Base-by-base conservation (phyloP, 1,140 invertebrate genomes). In the Pseudomyrmex dendroicus region DNA sequence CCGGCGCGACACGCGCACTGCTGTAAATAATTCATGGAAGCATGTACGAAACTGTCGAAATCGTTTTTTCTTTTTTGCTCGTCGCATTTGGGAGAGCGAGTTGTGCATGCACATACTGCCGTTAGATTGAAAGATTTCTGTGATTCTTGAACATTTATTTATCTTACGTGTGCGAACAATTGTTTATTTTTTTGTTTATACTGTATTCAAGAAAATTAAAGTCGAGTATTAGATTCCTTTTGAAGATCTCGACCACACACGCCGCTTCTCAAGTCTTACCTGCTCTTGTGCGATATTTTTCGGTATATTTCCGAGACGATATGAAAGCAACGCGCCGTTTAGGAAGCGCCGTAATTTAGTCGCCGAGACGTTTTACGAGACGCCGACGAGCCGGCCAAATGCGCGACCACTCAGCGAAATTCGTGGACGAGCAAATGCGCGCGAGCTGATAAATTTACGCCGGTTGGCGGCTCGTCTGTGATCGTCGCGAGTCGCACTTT, bases 361-460 rank as follows among this genome's bases (percentile, higher is more conserved):
- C 73, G 35, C 57, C 68, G 52, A 2, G 25, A 56, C 61, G 57
- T 86, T 87, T 87, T 86, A 86, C 61, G 85, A 84, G 82, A 80
- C 17, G 67, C 72, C 9, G 56, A 74, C 15, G 22, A 56, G 48
- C 44, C 70, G 15, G 15, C 4, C 52, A 17, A 59, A 20, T 15
- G 66, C 57, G 64, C 25, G 73, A 57, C 52, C 35, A 61, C 67
- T 67, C 8, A 22, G 3, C 72, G 25, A 86, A 86, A 77, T 86
- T 84, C 52, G 70, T 56, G 13, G 63, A 73, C 70, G 70, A 62
- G 52, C 63, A 20, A 35, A 63, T 48, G 25, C 56, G 25, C 56
- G 61, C 66, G 86, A 86, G 80, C 82, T 72, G 82, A 87, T 87
- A 87, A 87, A 87, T 87, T 87, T 87, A 87, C 82, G 77, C 67